Evolutionary conservation across 2,797 vertebrate species (phyloP).

Genomic region (Parambassis ranga): DNA sequence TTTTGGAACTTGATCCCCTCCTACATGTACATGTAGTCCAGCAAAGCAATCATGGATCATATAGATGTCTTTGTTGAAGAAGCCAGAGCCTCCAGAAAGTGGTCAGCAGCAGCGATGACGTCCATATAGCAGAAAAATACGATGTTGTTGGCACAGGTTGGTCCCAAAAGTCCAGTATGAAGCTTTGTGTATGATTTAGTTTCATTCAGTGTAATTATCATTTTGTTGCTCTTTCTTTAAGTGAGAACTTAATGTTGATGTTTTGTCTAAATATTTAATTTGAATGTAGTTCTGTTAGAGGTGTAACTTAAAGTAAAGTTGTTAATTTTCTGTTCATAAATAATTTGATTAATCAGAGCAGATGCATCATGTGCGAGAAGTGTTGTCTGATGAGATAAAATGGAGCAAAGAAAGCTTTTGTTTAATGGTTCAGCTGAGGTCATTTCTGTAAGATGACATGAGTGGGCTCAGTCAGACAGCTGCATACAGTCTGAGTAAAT

Average conservation of each 20-base stretch:
- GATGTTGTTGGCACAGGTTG: no score
- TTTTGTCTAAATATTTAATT: slow-evolving; percentile 10
- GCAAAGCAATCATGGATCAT: no score
- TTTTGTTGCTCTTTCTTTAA: slow-evolving; percentile 12
- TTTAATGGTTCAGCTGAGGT: slow-evolving; percentile 43
- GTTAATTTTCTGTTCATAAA: slow-evolving; percentile 2
- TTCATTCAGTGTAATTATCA: neutral
- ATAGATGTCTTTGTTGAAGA: no score
- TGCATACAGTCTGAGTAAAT: slow-evolving; percentile 18
- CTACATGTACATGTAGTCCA: no score
- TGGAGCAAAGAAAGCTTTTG: slow-evolving; percentile 46
- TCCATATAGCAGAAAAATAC: neutral
- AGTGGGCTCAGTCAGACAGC: slow-evolving; percentile 41
- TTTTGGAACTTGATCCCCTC: no score
- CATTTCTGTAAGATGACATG: slow-evolving; percentile 49
- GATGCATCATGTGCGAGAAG: slow-evolving; percentile 1
- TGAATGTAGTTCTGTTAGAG: slow-evolving; percentile 10
- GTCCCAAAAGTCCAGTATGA: no score
- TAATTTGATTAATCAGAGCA: neutral
- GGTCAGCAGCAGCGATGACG: no score
- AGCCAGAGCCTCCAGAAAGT: no score
- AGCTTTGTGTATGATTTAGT: slow-evolving; percentile 11
- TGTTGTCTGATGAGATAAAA: slow-evolving; percentile 26
- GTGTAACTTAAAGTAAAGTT: neutral
- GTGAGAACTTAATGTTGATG: slow-evolving; percentile 19